Conservation (phyloP, 2,797 vertebrate genomes). For the Sphenodon punctatus region DNA sequence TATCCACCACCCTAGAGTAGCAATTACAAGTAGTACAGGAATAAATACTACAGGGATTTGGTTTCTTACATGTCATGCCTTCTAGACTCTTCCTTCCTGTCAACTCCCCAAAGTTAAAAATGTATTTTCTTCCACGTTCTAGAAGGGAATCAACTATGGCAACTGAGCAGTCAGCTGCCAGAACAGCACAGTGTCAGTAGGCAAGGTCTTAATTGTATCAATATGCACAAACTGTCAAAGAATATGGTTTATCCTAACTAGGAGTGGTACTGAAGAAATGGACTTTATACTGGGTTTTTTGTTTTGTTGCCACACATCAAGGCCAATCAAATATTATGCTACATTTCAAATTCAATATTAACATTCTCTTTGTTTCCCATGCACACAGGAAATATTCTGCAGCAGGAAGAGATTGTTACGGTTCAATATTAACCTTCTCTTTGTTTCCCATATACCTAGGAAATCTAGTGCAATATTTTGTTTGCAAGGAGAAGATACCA, state of each 20-base stretch:
- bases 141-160: background rate
- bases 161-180: conserved; percentile 6
- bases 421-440: too few species aligned
- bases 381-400: background rate
- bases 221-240: background rate
- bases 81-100: background rate
- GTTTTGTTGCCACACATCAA: background rate
- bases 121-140: fast-evolving
- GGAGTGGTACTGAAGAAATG: background rate
- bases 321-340: fast-evolving
- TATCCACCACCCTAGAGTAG: background rate
- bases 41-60: too few species aligned
- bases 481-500: too few species aligned
- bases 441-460: too few species aligned
- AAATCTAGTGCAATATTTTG: too few species aligned
- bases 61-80: background rate
- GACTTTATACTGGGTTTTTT: background rate
- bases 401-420: background rate
- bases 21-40: too few species aligned
- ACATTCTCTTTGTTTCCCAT: too few species aligned
- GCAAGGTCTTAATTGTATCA: background rate
- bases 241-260: background rate
- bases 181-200: background rate
- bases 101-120: background rate
- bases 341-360: background rate